These are phyloP conservation scores for Cheilosia variabilis DNA, from an alignment of 2,888 invertebrate genomes.

Conservation along the genomic window DNA sequence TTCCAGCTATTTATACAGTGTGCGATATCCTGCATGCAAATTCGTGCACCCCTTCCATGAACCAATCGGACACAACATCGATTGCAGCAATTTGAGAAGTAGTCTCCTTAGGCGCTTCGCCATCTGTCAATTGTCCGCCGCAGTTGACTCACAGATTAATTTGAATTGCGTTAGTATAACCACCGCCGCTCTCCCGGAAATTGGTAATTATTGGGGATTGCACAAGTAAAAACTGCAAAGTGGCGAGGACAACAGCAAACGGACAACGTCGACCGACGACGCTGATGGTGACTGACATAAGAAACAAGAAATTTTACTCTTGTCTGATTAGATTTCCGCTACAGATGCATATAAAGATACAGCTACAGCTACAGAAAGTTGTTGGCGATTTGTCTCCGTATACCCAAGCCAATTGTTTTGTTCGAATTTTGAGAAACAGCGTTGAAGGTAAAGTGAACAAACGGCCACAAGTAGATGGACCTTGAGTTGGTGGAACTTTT, in stretches of 20 bases:
- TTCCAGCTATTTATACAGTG: background rate
- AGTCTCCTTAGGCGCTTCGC: slow-evolving; percentile 68
- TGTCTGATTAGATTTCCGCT: slow-evolving; percentile 65
- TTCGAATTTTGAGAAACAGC: slow-evolving; percentile 1
- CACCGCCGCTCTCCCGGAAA: slow-evolving; percentile 1
- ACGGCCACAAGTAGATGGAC: background rate
- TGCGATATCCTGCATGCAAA: slow-evolving; percentile 56
- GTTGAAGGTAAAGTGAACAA: background rate
- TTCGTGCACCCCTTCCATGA: background rate
- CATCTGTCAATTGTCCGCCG: slow-evolving; percentile 68
- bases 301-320: slow-evolving; percentile 68
- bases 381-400: slow-evolving; percentile 1
- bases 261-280: background rate
- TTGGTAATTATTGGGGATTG: slow-evolving; percentile 60
- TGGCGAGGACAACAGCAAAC: slow-evolving; percentile 32
- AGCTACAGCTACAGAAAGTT: background rate
- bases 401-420: background rate
- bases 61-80: slow-evolving; percentile 14
- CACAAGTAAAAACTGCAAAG: slow-evolving; percentile 39
- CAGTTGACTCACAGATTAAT: slow-evolving; percentile 51
- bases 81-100: slow-evolving; percentile 69
- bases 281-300: slow-evolving; percentile 25
- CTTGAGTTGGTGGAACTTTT: background rate
- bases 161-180: slow-evolving; percentile 49
- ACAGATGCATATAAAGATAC: slow-evolving; percentile 12